phyloP scores from a whole-genome alignment of 2,888 invertebrate genomes.

The Amiota minor region DNA sequence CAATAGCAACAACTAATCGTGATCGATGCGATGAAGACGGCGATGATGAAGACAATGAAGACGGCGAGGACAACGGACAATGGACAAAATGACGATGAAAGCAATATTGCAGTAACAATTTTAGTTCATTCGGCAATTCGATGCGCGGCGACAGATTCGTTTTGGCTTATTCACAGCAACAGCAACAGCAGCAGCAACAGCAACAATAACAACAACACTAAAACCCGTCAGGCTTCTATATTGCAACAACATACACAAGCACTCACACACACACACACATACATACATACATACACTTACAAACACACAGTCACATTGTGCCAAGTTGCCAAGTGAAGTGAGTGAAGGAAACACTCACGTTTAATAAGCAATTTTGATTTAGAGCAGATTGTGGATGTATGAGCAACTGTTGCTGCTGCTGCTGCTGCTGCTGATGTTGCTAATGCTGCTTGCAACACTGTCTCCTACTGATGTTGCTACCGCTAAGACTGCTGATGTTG shows the following conservation, averaged over 20 bases:
- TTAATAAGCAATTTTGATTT: conserved; percentile 72
- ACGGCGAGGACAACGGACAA: not conserved
- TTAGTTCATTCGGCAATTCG: conserved; percentile 41
- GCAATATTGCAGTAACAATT: conserved; percentile 54
- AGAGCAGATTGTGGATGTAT: conserved; percentile 68
- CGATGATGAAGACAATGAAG: not conserved
- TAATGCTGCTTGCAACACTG: conserved; percentile 26
- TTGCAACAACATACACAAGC: not conserved
- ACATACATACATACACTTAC: too few species aligned
- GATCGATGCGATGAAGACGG: not conserved
- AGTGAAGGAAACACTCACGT: conserved; percentile 49
- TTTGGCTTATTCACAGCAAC: conserved; percentile 44
- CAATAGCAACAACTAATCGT: conserved; percentile 20
- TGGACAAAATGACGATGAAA: conserved; percentile 19
- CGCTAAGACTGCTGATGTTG: not conserved
- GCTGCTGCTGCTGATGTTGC: conserved; percentile 26
- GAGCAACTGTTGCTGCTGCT: conserved; percentile 35
- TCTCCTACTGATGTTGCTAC: conserved; percentile 13
- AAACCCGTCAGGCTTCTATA: conserved; percentile 2
- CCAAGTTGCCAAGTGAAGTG: not conserved
- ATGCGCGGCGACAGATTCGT: conserved; percentile 67
- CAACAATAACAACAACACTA: not conserved
- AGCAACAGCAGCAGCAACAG: not conserved
- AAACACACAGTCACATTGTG: not conserved
- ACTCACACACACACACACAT: not conserved